phyloP scores from a whole-genome alignment of 2,797 vertebrate genomes.

The Sebastes nivosus region DNA sequence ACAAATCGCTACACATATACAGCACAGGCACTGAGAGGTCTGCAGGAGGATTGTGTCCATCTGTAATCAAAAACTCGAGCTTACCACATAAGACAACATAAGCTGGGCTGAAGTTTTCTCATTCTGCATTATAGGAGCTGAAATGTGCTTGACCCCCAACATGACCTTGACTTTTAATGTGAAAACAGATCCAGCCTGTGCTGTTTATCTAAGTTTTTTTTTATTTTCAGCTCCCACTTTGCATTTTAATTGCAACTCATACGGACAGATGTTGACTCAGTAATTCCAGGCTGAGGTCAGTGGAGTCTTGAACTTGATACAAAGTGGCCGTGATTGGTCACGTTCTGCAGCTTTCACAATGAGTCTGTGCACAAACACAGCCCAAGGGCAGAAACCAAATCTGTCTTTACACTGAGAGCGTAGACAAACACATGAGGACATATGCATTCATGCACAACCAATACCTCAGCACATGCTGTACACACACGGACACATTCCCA shows the following conservation, averaged over 20 bases:
- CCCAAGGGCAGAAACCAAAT: constrained; percentile 57
- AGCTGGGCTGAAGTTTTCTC: neutral
- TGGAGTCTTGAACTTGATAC: constrained; percentile 33
- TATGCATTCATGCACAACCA: neutral
- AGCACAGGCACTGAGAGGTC: neutral
- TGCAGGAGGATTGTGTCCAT: neutral
- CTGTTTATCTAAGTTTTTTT: neutral
- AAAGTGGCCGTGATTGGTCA: constrained; percentile 31
- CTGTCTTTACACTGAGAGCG: neutral
- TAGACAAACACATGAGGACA: neutral
- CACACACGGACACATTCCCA: neutral
- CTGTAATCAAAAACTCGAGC: constrained; percentile 12
- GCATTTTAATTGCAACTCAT: constrained; percentile 15
- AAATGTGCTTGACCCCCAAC: constrained; percentile 7
- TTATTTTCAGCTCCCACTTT: constrained; percentile 1
- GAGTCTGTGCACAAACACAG: constrained; percentile 12
- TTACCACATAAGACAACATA: constrained; percentile 10
- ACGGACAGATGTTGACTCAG: constrained; percentile 29
- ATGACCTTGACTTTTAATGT: constrained; percentile 10
- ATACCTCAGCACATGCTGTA: neutral
- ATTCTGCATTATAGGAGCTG: neutral
- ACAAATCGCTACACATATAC: neutral
- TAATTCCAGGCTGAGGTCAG: constrained; percentile 42
- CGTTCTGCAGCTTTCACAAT: constrained; percentile 7
- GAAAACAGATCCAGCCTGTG: constrained; percentile 1